Evolutionary conservation across 2,797 vertebrate species (phyloP), one percentile per base, ranked within the genome.

Genomic region (Enoplosus armatus): DNA sequence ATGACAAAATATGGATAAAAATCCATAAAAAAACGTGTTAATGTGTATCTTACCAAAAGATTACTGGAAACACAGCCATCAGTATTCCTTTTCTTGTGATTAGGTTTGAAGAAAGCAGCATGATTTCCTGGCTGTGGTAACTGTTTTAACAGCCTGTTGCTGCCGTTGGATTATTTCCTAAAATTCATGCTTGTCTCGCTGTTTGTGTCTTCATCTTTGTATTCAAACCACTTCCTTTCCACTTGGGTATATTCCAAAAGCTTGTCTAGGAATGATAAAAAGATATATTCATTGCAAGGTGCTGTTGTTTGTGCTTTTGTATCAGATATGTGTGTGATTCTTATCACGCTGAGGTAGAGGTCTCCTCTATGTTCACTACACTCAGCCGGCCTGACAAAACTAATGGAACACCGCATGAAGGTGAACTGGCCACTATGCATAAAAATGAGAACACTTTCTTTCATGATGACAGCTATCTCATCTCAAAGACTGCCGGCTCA

Each of bases 391-490:
- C 35, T 54, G 7, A 55, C 56, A 55, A 67, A 66, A 33, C 12
- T 18, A 35, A 72, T 65, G 35, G 41, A 50, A 31, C 41, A 41
- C 24, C 56, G 50, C 26, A 26, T 43, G 43, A 80, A 69, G 47
- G 41, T 77, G 48, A 74, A 61, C 41, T 55, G 60, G 74, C 55
- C 39, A 59, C 63, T 53, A 6, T 45, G 60, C 54, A 47, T 85
- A 39, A 54, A 80, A 77, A 72, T 65, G 4, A 59, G 20, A 68
- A 50, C 73, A 59, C 24, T 37, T 27, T 47, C 37, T 75, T 71
- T 55, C 22, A 55, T 33, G 54, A 56, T 43, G 51, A 50, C 45
- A 47, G 43, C 43, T 41, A 18, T 63, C n/a, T 76, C 27, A 47
- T 45, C 53, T 72, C 39, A 41, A 56, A 77, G 47, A 77, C 60